Evolutionary conservation across 2,888 invertebrate genomes (phyloP).

Genomic region (Pinctada fucata): DNA sequence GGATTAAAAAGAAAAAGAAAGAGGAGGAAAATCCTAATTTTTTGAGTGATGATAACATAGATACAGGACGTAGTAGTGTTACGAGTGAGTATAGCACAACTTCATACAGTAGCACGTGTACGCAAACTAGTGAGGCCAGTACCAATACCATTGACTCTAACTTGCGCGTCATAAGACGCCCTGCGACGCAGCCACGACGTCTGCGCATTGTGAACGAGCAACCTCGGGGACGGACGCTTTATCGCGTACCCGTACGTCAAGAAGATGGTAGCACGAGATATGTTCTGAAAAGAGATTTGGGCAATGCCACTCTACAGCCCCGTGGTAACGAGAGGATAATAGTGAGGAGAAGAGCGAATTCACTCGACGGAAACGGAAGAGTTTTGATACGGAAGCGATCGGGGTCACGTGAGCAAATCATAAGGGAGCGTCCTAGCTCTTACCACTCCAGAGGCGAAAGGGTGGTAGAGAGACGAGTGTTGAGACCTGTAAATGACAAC

Average conservation of each 20-base stretch:
- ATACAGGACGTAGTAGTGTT: background rate
- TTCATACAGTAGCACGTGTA: slow-evolving; percentile 26
- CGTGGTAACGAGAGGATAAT: background rate
- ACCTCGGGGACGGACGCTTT: background rate
- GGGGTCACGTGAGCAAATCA: background rate
- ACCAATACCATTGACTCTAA: slow-evolving; percentile 23
- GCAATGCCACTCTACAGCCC: background rate
- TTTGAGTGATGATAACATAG: background rate
- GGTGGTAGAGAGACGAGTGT: background rate
- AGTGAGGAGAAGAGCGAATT: background rate
- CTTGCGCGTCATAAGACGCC: slow-evolving; percentile 3
- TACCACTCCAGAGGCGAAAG: background rate
- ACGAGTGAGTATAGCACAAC: background rate
- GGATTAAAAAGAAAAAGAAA: background rate
- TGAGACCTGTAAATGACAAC: background rate
- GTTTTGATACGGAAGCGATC: background rate
- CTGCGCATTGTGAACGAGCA: background rate
- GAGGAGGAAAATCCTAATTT: slow-evolving; percentile 16
- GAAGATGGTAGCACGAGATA: background rate
- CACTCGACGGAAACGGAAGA: background rate
- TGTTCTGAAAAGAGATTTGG: background rate
- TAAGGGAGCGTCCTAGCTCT: background rate
- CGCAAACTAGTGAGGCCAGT: slow-evolving; percentile 20
- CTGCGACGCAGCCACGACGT: background rate
- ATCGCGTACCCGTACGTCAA: background rate